Evolutionary conservation across 2,888 invertebrate species (phyloP).

Genomic region (Thera obeliscata): DNA sequence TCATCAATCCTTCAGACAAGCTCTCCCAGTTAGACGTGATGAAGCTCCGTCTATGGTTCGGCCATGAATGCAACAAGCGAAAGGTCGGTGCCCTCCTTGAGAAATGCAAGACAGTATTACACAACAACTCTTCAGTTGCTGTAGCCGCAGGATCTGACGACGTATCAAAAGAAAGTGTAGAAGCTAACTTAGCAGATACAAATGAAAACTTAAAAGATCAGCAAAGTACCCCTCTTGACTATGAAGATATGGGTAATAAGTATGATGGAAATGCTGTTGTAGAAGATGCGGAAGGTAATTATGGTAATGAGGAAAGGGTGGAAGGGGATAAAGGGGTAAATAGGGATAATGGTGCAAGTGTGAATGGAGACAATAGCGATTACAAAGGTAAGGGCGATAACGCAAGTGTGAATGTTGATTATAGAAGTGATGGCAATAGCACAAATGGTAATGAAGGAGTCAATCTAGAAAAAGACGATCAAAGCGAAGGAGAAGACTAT

Average conservation of each 20-base stretch:
- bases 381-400: neutral
- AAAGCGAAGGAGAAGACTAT: neutral
- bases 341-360: neutral
- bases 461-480: neutral
- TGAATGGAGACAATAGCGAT: neutral
- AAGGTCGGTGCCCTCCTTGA: conserved; percentile 57
- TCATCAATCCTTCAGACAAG: conserved; percentile 54
- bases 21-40: conserved; percentile 67
- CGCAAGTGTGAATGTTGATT: neutral
- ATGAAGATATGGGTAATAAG: neutral
- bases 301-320: neutral
- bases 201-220: neutral
- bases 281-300: neutral
- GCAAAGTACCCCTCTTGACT: neutral
- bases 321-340: neutral
- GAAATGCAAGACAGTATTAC: conserved; percentile 52
- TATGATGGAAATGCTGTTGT: neutral
- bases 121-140: neutral
- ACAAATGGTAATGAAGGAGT: neutral
- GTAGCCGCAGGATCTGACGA: neutral
- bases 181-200: conserved; percentile 2
- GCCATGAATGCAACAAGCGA: conserved; percentile 66
- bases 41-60: conserved; percentile 62
- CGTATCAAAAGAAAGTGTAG: conserved; percentile 4
- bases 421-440: neutral